Evolutionary conservation across 2,113 vertebrate species (phyloP).

Genomic region (Nycticebus coucang): DNA sequence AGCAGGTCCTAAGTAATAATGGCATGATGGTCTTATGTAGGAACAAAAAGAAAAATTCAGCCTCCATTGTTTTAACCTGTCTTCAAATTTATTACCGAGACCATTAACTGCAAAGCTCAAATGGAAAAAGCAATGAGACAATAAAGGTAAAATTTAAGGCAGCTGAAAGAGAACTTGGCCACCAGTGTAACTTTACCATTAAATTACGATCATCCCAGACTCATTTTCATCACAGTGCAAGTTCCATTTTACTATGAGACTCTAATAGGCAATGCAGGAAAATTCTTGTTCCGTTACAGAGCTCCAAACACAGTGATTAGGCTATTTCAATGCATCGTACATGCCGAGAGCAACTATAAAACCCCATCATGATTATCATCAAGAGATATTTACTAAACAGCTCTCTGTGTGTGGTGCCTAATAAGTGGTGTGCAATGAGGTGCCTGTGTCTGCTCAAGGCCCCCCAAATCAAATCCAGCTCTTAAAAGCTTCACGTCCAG

Average conservation of each 20-base stretch:
- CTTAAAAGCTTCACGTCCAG: neutral
- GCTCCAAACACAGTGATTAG: neutral
- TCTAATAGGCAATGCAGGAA: conserved; percentile 59
- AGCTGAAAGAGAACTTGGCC: conserved; percentile 73
- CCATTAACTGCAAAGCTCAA: conserved; percentile 79
- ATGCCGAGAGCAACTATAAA: neutral
- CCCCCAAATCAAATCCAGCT: neutral
- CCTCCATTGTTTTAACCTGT: conserved; percentile 73
- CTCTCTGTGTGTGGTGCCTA: neutral
- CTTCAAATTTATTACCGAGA: conserved; percentile 79
- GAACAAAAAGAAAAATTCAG: conserved; percentile 71
- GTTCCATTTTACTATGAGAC: conserved; percentile 68
- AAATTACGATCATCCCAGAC: conserved; percentile 80
- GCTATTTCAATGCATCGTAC: neutral
- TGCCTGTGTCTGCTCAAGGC: neutral
- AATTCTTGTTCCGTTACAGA: conserved; percentile 47
- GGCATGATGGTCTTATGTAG: conserved; percentile 51
- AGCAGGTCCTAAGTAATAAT: conserved; percentile 66
- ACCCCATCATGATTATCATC: neutral
- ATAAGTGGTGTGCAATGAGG: neutral
- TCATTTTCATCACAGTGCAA: conserved; percentile 66
- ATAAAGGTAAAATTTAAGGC: conserved; percentile 79
- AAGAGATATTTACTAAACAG: neutral
- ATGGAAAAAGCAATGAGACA: conserved; percentile 83
- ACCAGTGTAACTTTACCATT: conserved; percentile 73